A percentile compares a stretch with the other conserved stretches of the same genome.
Evolutionary conservation across 2,888 invertebrate genomes (phyloP).

Genomic region (Drosophila fungiperda): DNA sequence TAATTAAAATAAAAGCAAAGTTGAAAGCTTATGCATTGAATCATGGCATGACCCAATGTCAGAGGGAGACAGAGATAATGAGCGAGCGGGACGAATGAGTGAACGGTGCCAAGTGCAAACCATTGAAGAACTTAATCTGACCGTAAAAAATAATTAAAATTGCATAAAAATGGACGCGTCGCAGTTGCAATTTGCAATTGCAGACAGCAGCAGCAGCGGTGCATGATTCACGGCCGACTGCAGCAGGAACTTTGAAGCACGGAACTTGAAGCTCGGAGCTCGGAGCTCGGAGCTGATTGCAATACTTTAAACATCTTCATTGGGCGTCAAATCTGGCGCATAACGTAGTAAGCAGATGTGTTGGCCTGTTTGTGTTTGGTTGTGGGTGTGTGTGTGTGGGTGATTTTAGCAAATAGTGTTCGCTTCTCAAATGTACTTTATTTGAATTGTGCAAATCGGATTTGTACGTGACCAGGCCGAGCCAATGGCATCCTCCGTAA

Average conservation of each 20-base stretch:
- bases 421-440: conserved; percentile 64
- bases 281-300: conserved; percentile 6
- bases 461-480: conserved; percentile 71
- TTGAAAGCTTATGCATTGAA: conserved; percentile 62
- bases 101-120: conserved; percentile 33
- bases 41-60: conserved; percentile 40
- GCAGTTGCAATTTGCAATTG: conserved; percentile 18
- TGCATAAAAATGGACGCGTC: conserved; percentile 48
- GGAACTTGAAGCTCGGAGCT: background rate
- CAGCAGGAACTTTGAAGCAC: conserved; percentile 6
- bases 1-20: conserved; percentile 79
- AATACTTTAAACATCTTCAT: conserved; percentile 51
- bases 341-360: conserved; percentile 41
- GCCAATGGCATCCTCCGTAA: background rate
- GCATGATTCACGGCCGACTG: conserved; percentile 58
- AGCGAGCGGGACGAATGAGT: conserved; percentile 20
- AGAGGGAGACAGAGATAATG: background rate
- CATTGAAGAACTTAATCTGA: conserved; percentile 67
- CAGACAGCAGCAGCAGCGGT: conserved; percentile 24
- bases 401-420: conserved; percentile 67
- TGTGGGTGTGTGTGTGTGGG: conserved; percentile 23
- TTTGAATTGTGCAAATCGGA: conserved; percentile 81
- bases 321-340: conserved; percentile 40
- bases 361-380: background rate
- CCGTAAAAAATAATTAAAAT: conserved; percentile 80